Conservation (phyloP, 2,888 invertebrate species). For the Zaprionus lineosus region DNA sequence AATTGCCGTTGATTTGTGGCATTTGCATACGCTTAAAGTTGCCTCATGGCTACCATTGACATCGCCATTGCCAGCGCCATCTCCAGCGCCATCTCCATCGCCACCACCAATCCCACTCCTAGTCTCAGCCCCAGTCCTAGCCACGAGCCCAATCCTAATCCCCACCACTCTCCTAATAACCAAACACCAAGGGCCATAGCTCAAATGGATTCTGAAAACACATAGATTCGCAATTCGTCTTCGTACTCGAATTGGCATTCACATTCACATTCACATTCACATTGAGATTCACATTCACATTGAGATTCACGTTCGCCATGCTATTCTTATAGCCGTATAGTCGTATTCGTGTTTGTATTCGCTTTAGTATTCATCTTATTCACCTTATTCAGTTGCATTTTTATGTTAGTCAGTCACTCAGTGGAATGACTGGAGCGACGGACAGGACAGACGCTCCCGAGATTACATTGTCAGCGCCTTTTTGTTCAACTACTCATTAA, state of each 20-base stretch:
- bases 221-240: not conserved
- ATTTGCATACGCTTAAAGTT: slow-evolving; percentile 47
- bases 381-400: slow-evolving; percentile 59
- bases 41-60: slow-evolving; percentile 37
- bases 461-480: slow-evolving; percentile 67
- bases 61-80: no score
- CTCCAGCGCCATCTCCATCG: no score
- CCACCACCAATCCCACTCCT: no score
- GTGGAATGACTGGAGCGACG: slow-evolving; percentile 12
- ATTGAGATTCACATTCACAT: slow-evolving; percentile 45
- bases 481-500: slow-evolving; percentile 77
- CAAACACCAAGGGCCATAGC: no score
- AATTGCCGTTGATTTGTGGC: slow-evolving; percentile 70
- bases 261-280: slow-evolving; percentile 30
- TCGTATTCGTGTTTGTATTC: slow-evolving; percentile 9
- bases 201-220: no score
- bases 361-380: slow-evolving; percentile 27
- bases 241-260: slow-evolving; percentile 12
- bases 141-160: slow-evolving; percentile 27
- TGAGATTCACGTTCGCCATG: no score
- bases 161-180: slow-evolving; percentile 24
- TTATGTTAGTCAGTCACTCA: slow-evolving; percentile 37
- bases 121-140: no score
- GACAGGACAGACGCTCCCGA: slow-evolving; percentile 26
- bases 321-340: no score